phyloP scores from a whole-genome alignment of 2,113 vertebrate species.

The Stigmatopora argus region DNA sequence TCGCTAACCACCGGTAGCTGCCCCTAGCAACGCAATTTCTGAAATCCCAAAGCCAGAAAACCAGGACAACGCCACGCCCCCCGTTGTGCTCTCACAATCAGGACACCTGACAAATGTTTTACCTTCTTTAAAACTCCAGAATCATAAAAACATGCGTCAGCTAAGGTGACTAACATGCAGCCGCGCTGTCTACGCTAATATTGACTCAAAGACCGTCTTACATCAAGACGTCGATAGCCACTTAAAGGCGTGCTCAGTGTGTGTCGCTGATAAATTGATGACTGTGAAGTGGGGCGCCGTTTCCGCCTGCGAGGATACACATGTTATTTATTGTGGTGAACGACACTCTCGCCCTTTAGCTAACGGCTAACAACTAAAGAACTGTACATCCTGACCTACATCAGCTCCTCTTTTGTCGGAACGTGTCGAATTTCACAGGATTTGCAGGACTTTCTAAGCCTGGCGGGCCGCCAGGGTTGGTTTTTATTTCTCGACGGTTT shows the following conservation, averaged over 20 bases:
- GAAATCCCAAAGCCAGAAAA: constrained; percentile 31
- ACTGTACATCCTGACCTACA: neutral
- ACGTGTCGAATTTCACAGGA: neutral
- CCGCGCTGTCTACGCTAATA: constrained; percentile 45
- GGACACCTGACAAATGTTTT: too few relatives aligned
- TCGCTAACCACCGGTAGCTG: constrained; percentile 27
- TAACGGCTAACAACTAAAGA: constrained; percentile 7
- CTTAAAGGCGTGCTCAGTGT: constrained; percentile 11
- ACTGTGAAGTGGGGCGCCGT: neutral
- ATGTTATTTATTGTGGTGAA: constrained; percentile 7
- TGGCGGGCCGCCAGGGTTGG: too few relatives aligned
- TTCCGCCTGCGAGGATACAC: neutral
- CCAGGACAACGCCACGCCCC: constrained; percentile 18
- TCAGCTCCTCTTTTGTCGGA: neutral
- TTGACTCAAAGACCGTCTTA: constrained; percentile 42
- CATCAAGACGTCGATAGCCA: constrained; percentile 44
- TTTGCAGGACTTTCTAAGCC: too few relatives aligned
- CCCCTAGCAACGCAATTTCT: constrained; percentile 35
- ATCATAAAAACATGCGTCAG: constrained; percentile 1
- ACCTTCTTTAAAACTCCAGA: too few relatives aligned
- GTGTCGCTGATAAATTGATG: constrained; percentile 7
- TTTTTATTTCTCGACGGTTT: too few relatives aligned
- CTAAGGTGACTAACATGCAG: constrained; percentile 44
- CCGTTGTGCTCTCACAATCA: neutral
- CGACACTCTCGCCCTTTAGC: constrained; percentile 12